Percentiles rank a stretch among this genome's conserved stretches.
These are phyloP conservation scores for Zaprionus davidi DNA, from an alignment of 1,140 invertebrate species.

Conservation along the genomic window DNA sequence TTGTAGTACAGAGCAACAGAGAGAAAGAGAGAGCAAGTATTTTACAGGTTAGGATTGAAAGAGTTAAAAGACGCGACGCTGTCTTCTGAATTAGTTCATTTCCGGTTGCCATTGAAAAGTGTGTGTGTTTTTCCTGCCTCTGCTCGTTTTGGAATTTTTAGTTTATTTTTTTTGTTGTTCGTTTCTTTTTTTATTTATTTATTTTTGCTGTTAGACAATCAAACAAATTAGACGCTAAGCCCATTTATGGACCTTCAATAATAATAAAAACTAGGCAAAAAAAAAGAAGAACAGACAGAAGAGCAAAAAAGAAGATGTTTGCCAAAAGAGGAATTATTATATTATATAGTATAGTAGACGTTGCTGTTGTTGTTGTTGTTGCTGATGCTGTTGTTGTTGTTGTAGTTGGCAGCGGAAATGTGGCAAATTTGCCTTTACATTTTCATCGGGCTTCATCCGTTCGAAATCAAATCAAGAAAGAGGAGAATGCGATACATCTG, in stretches of 20 bases:
- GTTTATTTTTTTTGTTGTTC: conserved; percentile 52
- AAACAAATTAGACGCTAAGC: conserved; percentile 80
- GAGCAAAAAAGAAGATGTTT: conserved; percentile 28
- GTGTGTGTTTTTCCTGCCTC: background rate
- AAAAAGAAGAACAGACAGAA: conserved; percentile 53
- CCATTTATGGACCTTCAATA: conserved; percentile 68
- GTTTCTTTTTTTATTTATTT: conserved; percentile 53
- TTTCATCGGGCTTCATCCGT: conserved; percentile 35
- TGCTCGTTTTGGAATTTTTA: conserved; percentile 3
- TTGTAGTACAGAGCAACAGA: conserved; percentile 8
- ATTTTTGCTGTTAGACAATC: conserved; percentile 78
- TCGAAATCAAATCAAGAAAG: conserved; percentile 36
- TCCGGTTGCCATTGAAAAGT: conserved; percentile 22
- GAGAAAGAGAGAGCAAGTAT: background rate
- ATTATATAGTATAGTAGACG: conserved; percentile 28
- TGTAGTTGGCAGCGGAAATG: conserved; percentile 59
- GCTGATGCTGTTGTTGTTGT: conserved; percentile 17
- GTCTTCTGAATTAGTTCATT: background rate
- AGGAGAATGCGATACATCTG: conserved; percentile 1
- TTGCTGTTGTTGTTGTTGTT: conserved; percentile 4
- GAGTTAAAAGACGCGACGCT: background rate
- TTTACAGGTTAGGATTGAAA: background rate
- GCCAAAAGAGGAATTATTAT: conserved; percentile 77
- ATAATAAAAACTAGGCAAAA: conserved; percentile 68
- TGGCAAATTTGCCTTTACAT: conserved; percentile 38